These are phyloP conservation scores for Pachyuromys duprasi DNA, from an alignment of 2,797 vertebrate genomes.

Conservation along the genomic window DNA sequence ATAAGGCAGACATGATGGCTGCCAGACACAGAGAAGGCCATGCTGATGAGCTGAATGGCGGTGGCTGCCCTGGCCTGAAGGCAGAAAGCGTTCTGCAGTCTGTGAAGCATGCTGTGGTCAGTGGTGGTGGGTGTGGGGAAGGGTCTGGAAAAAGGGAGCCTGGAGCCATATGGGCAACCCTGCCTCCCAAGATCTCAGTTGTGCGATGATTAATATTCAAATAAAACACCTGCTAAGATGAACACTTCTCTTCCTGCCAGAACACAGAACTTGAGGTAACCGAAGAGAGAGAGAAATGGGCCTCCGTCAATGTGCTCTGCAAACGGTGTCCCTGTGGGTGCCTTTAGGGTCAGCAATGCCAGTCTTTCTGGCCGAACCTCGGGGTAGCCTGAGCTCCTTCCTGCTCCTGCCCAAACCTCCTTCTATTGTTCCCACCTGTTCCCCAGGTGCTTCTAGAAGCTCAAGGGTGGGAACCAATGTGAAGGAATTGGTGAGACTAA, in stretches of 20 bases:
- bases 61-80: neutral
- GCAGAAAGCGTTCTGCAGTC: neutral
- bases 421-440: neutral
- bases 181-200: neutral
- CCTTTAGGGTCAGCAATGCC: accelerated
- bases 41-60: too few relatives aligned
- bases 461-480: neutral
- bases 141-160: neutral
- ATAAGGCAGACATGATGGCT: neutral
- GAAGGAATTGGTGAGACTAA: neutral
- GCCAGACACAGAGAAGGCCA: too few relatives aligned
- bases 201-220: neutral
- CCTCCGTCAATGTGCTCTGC: neutral
- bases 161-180: too few relatives aligned
- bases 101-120: accelerated
- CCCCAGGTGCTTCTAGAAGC: neutral
- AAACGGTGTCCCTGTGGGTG: neutral
- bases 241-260: neutral
- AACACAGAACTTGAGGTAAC: neutral
- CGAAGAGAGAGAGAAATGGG: neutral
- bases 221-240: neutral
- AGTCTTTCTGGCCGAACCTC: neutral
- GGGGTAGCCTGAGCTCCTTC: neutral
- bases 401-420: neutral
- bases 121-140: accelerated